Evolutionary conservation across 2,113 vertebrate genomes (phyloP).

Genomic region (Macquaria ambigua): DNA sequence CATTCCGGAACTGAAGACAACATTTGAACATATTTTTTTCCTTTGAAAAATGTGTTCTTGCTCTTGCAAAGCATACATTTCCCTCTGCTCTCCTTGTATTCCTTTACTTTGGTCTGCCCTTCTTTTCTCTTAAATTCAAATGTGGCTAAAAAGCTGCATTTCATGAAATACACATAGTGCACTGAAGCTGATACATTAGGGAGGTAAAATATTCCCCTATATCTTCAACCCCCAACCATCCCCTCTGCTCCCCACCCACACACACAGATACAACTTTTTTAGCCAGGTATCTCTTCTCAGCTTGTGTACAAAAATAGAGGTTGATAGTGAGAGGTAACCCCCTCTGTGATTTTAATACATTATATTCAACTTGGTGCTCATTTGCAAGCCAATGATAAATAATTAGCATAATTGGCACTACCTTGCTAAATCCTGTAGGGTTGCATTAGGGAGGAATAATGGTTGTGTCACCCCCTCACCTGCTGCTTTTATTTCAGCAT

Average conservation of each 20-base stretch:
- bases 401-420: slow-evolving; percentile 43
- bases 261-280: neutral
- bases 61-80: neutral
- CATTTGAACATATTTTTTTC: neutral
- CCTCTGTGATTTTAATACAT: slow-evolving; percentile 18
- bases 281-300: neutral
- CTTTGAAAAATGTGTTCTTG: neutral
- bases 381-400: slow-evolving; percentile 26
- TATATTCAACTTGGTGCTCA: slow-evolving; percentile 16
- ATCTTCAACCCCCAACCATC: neutral
- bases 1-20: neutral
- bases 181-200: slow-evolving; percentile 14
- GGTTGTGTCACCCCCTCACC: slow-evolving; percentile 15
- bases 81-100: neutral
- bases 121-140: slow-evolving; percentile 1
- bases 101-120: neutral
- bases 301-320: neutral
- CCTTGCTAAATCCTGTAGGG: slow-evolving; percentile 10
- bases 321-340: slow-evolving; percentile 8
- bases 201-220: neutral
- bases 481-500: slow-evolving; percentile 33
- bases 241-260: neutral
- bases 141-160: slow-evolving; percentile 3
- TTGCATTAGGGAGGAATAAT: slow-evolving; percentile 18
- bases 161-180: slow-evolving; percentile 2